Base-by-base conservation (phyloP, 2,113 vertebrate genomes). In the Apodemus sylvaticus region DNA sequence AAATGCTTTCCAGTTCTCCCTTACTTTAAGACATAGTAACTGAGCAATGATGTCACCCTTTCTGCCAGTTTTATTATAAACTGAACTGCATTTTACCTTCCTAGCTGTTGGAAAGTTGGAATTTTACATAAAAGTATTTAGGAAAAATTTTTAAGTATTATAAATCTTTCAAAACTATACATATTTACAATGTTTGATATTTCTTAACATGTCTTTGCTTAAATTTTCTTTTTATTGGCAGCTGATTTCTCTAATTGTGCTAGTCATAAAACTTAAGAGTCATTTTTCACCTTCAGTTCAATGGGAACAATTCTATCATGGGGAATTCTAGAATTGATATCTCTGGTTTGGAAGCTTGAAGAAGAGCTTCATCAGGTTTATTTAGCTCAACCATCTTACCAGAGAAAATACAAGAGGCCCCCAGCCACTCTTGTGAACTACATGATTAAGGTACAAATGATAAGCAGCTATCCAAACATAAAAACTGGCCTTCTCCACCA, bases 321-420 rank as follows among this genome's bases (percentile, higher is more conserved):
- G 13, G 22, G n/a, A 91, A 76, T 70, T 91, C 78, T 89, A 82
- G 20, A 97, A 87, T 39, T 93, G 13, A 53, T 36, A 66, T 45
- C 64, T 51, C 78, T 68, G 66, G 51, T 94, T 74, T 48, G 73
- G 95, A 93, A 92, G 12, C 34, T 96, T 9, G 6, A 93, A 58
- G 7, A 89, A 16, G 42, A 81, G 53, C 82, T 96, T 20, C 70
- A 85, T 4, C 16, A 66, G 8, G 68, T 76, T 92, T 58, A 64
- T n/a, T 94, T 64, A 87, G 42, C 7, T 83, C 22, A 34, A 81
- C n/a, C 48, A 88, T 90, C 68, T 70, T 58, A 55, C 94, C 85
- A 77, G 34, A 82, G 20, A 14, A 60, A 76, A 58, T 86, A 66
- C n/a, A 45, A n/a, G 26, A 24, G 7, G 0, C 2, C 31, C n/a